Percentiles rank a stretch among this genome's conserved stretches.
Conservation (phyloP, 2,888 invertebrate species). For the Erpobdella octoculata region DNA sequence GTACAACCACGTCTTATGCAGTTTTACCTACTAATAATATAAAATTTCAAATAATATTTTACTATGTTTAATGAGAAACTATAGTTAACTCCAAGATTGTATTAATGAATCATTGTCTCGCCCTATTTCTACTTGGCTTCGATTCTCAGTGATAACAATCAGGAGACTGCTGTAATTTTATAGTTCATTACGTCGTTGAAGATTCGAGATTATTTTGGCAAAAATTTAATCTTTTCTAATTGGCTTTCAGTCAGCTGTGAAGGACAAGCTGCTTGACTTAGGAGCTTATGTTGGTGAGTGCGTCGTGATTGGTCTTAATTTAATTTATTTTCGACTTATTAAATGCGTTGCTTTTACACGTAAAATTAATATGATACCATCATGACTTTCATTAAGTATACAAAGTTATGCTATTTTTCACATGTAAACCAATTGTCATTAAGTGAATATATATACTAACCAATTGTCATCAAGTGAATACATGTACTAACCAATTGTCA, state of each 20-base stretch:
- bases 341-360: not conserved
- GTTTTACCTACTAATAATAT: no score
- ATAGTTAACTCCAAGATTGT: no score
- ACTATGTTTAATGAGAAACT: no score
- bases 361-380: not conserved
- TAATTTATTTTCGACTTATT: not conserved
- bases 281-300: slow-evolving; percentile 80
- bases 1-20: no score
- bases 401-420: not conserved
- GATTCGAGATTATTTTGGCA: no score
- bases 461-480: not conserved
- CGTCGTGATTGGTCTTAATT: slow-evolving; percentile 7
- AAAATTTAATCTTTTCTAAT: slow-evolving; percentile 24
- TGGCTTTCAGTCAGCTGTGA: slow-evolving; percentile 75
- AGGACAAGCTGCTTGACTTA: slow-evolving; percentile 84
- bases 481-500: not conserved
- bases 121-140: no score
- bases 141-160: no score
- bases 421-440: not conserved
- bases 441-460: no score
- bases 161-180: not conserved
- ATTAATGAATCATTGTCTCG: no score
- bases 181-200: no score
- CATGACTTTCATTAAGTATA: not conserved
- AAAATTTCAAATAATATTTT: no score